phyloP scores from a whole-genome alignment of 2,113 vertebrate genomes.

The Caranx melampygus region DNA sequence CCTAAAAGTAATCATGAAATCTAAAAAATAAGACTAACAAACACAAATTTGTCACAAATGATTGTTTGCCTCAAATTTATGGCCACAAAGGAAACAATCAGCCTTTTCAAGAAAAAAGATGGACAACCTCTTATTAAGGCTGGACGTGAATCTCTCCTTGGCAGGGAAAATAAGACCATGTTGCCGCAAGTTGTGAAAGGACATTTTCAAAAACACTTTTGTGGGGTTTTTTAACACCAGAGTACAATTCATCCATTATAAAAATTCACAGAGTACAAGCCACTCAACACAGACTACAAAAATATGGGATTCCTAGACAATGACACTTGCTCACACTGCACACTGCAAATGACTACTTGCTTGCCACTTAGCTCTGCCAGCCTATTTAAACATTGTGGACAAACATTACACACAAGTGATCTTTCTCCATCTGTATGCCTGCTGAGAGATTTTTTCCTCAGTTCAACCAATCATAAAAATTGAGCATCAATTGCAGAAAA shows the following conservation, averaged over 20 bases:
- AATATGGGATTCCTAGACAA: background rate
- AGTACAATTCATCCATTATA: background rate
- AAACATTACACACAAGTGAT: background rate
- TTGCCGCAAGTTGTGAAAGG: background rate
- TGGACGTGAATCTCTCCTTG: background rate
- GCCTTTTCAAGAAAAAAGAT: background rate
- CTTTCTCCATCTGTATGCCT: background rate
- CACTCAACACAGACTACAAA: background rate
- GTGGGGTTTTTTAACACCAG: background rate
- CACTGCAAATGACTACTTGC: background rate
- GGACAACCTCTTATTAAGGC: background rate
- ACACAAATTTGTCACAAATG: background rate
- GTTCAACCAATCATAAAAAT: background rate
- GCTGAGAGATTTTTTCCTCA: background rate
- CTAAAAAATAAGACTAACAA: background rate
- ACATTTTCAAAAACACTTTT: background rate
- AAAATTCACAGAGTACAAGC: background rate
- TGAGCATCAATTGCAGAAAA: background rate
- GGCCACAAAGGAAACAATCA: background rate
- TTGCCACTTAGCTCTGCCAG: background rate
- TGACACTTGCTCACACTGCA: background rate
- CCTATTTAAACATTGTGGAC: conserved; percentile 7
- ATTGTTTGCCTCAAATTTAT: background rate
- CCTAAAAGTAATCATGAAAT: background rate
- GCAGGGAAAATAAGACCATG: background rate